Conservation (phyloP, 2,113 vertebrate species). For the Damaliscus lunatus region DNA sequence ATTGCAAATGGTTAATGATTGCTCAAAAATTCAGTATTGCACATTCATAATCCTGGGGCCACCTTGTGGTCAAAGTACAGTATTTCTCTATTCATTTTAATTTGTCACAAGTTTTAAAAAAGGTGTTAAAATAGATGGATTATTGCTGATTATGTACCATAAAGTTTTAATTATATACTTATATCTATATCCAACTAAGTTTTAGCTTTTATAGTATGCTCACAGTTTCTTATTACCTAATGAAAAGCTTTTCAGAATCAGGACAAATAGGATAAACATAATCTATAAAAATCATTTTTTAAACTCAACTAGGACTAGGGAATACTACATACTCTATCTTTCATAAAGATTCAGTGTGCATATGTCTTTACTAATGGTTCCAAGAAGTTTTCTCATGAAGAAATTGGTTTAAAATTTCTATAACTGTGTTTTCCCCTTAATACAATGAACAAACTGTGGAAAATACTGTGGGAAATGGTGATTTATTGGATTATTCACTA, state of each 20-base stretch:
- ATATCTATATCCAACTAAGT: background rate
- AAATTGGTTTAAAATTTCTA: background rate
- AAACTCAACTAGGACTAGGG: background rate
- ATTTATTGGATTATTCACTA: background rate
- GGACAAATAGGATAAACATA: background rate
- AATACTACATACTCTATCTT: background rate
- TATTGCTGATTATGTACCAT: background rate
- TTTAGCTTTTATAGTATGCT: background rate
- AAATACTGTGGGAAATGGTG: background rate
- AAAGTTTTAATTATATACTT: background rate
- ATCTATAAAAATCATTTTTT: background rate
- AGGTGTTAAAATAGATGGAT: background rate
- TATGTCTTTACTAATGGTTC: background rate
- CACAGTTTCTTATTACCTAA: background rate
- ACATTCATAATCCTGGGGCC: slow-evolving; percentile 29
- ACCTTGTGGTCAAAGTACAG: slow-evolving; percentile 38
- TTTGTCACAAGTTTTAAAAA: background rate
- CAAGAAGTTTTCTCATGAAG: background rate
- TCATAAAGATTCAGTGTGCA: background rate
- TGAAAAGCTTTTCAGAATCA: background rate
- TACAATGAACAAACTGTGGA: background rate
- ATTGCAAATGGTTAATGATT: background rate
- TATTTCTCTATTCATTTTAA: background rate
- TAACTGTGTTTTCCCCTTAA: background rate
- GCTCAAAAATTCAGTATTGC: background rate